Conservation (phyloP, 2,797 vertebrate species). For the Botia almorhae region DNA sequence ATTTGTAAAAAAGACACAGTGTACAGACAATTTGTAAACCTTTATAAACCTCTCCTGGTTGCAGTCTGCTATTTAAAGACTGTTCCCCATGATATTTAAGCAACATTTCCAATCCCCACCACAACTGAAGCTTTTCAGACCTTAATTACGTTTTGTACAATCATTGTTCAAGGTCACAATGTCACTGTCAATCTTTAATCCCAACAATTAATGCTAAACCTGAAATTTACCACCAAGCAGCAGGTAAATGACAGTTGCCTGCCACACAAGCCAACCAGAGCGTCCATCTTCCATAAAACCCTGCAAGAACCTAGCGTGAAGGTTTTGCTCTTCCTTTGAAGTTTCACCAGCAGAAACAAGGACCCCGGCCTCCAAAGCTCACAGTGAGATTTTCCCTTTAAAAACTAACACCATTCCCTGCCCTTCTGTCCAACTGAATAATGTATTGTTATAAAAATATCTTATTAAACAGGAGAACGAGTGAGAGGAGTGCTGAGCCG, state of each 20-base stretch:
- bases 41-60: neutral
- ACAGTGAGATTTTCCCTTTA: conserved; percentile 50
- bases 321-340: conserved; percentile 56
- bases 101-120: conserved; percentile 21
- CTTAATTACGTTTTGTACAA: conserved; percentile 11
- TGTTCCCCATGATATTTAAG: conserved; percentile 30
- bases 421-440: conserved; percentile 72
- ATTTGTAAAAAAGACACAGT: neutral
- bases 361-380: conserved; percentile 57
- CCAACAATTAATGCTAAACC: conserved; percentile 32
- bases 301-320: conserved; percentile 41
- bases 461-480: conserved; percentile 70
- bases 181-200: conserved; percentile 17
- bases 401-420: conserved; percentile 55
- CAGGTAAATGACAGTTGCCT: conserved; percentile 34
- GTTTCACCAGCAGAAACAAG: conserved; percentile 47
- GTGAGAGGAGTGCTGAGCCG: conserved; percentile 70
- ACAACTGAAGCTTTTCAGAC: conserved; percentile 29
- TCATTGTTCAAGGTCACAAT: conserved; percentile 1
- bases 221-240: conserved; percentile 17
- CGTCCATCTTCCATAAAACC: conserved; percentile 54
- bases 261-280: conserved; percentile 36
- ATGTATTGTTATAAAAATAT: conserved; percentile 68
- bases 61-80: conserved; percentile 9
- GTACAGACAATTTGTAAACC: neutral